These are phyloP conservation scores for Hyperoplus immaculatus DNA, from an alignment of 2,797 vertebrate species.

Conservation along the genomic window DNA sequence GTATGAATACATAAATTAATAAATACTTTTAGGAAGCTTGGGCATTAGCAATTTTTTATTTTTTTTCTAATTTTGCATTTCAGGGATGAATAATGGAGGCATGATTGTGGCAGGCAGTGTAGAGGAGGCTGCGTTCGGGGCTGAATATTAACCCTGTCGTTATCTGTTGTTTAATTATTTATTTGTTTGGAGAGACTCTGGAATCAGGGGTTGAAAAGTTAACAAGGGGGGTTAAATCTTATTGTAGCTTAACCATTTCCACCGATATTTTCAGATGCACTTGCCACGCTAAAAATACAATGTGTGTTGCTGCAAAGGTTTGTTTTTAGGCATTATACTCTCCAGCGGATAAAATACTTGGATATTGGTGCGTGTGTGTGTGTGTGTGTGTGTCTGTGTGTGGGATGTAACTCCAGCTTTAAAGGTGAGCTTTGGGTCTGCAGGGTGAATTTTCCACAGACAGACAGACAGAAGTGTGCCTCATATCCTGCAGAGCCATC, in stretches of 20 bases:
- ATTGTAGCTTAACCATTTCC: conserved; percentile 13
- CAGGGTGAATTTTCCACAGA: conserved; percentile 46
- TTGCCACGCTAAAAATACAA: neutral
- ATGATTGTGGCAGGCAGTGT: conserved; percentile 59
- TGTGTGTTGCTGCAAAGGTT: conserved; percentile 6
- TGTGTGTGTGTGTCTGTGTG: conserved; percentile 29
- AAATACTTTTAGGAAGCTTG: conserved; percentile 40
- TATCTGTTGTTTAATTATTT: conserved; percentile 46
- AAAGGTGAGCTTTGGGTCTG: conserved; percentile 71
- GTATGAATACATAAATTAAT: conserved; percentile 70
- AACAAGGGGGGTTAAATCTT: conserved; percentile 49
- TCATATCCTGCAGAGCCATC: conserved; percentile 70
- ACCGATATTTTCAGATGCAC: neutral
- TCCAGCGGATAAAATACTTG: neutral
- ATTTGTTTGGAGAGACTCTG: conserved; percentile 49
- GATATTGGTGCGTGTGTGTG: neutral
- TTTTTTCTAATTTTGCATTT: conserved; percentile 59
- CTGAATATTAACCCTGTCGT: conserved; percentile 67
- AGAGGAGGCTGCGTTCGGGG: conserved; percentile 72
- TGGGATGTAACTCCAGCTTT: conserved; percentile 47
- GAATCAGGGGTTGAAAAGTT: conserved; percentile 56
- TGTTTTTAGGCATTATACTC: neutral
- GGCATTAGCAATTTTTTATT: conserved; percentile 72
- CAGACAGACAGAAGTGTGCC: conserved; percentile 50
- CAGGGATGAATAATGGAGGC: conserved; percentile 74